Percentiles rank a stretch among this genome's conserved stretches.
Conservation (phyloP, 1,140 invertebrate genomes). For the Lasioglossum albipes region DNA sequence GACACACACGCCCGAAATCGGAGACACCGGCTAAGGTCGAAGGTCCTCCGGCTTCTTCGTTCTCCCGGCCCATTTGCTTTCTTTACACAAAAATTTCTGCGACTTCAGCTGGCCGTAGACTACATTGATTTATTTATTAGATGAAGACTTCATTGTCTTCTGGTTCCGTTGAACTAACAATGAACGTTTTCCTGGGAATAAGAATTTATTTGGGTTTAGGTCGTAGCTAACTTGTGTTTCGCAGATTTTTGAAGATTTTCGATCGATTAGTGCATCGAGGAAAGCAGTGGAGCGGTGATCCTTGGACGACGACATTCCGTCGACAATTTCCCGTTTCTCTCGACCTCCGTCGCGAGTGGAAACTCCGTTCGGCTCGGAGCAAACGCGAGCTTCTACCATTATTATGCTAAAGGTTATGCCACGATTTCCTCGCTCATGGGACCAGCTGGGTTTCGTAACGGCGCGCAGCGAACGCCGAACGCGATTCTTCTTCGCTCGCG, state of each 20-base stretch:
- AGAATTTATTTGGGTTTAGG: no score
- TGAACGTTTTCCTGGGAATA: no score
- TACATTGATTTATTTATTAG: no score
- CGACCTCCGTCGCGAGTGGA: slow-evolving; percentile 13
- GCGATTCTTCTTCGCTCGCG: not conserved
- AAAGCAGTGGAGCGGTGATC: slow-evolving; percentile 52
- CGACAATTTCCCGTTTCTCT: slow-evolving; percentile 60
- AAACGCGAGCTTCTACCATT: not conserved
- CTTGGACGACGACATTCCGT: slow-evolving; percentile 63
- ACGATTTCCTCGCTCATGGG: not conserved
- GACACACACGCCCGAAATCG: not conserved
- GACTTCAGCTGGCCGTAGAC: no score
- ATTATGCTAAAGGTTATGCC: slow-evolving; percentile 19
- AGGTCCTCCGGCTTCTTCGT: not conserved
- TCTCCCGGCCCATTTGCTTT: no score
- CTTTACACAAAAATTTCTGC: no score
- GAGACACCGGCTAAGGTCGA: not conserved
- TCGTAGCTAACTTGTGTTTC: no score
- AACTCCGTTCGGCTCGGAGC: not conserved
- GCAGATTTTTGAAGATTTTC: no score
- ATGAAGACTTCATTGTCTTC: no score
- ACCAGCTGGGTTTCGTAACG: not conserved
- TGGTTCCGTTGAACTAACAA: no score
- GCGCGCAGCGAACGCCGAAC: not conserved
- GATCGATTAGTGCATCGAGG: not conserved